Evolutionary conservation across 1,140 invertebrate genomes (phyloP).

Genomic region (Scaptomyza pallida): DNA sequence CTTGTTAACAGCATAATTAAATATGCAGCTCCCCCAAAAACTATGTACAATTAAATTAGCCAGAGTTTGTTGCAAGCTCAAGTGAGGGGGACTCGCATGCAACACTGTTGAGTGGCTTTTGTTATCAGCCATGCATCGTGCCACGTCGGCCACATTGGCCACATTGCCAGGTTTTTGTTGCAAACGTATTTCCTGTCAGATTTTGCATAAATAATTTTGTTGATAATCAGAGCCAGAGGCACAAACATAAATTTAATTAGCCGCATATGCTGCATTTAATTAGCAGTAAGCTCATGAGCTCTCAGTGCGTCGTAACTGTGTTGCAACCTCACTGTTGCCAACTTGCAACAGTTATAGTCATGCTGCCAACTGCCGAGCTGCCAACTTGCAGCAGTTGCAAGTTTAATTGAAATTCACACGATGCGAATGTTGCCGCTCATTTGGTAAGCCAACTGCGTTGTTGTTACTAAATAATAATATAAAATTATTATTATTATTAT

Average conservation of each 20-base stretch:
- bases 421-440: conserved; percentile 72
- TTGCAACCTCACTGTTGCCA: conserved; percentile 19
- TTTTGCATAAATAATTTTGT: conserved; percentile 83
- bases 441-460: conserved; percentile 75
- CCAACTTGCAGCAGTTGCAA: conserved; percentile 26
- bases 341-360: conserved; percentile 10
- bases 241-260: conserved; percentile 78
- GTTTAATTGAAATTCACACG: conserved; percentile 81
- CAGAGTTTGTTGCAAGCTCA: conserved; percentile 3
- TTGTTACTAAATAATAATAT: conserved; percentile 14
- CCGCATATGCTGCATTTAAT: conserved; percentile 81
- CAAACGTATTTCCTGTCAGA: conserved; percentile 77
- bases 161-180: conserved; percentile 40
- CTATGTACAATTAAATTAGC: conserved; percentile 80
- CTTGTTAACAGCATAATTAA: conserved; percentile 66
- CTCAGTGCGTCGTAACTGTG: conserved; percentile 53
- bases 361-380: too few species aligned
- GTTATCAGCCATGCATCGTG: conserved; percentile 42
- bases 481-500: conserved; percentile 70
- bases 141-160: conserved; percentile 19
- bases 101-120: conserved; percentile 14
- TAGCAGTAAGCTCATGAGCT: conserved; percentile 73
- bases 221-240: conserved; percentile 79
- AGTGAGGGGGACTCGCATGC: background rate
- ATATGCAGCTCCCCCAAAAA: conserved; percentile 70